Evolutionary conservation across 2,888 invertebrate species (phyloP), one percentile per base, ranked within the genome.

Genomic region (Strigamia transsilvanica): DNA sequence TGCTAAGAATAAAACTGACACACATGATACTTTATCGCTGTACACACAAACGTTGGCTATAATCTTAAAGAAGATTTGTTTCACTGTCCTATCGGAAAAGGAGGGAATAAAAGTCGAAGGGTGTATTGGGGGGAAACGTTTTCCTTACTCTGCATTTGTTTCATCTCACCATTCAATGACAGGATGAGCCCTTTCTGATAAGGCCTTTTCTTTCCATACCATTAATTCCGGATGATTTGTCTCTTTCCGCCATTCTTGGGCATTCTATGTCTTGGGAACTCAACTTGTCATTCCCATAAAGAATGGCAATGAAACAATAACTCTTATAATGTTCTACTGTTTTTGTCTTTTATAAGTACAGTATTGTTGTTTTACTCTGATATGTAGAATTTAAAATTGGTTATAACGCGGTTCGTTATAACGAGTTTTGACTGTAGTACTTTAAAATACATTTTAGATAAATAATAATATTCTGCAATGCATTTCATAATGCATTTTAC

Each of bases 131-230:
- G 61, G 61, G 21, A 61, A 18, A 4, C 15, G 46, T 46, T 61
- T 61, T 61, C 61, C 61, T 61, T 61, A 61, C 61, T 61, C 61
- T 61, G 61, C 61, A 61, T 61, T 61, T 61, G 61, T 61, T 61
- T 61, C 61, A 61, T 61, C 61, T 61, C 61, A 61, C 61, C 23
- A 61, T 61, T 61, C 61, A 61, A 61, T 61, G 61, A 61, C 61
- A 61, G 61, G 61, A 61, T 61, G 61, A 61, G 61, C 61, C 61
- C 61, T 61, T 61, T 61, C 61, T 61, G 61, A 61, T 61, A 61
- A 61, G 61, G 61, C 61, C 61, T 61, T 61, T 61, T 61, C 61
- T 61, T 61, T 61, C 61, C 61, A 21, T 61, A 1, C 61, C 61
- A 61, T 61, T 61, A 61, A 61, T 61, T 61, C 18, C 61, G 9